Evolutionary conservation across 1,140 invertebrate species (phyloP).

Genomic region (Limonius californicus): DNA sequence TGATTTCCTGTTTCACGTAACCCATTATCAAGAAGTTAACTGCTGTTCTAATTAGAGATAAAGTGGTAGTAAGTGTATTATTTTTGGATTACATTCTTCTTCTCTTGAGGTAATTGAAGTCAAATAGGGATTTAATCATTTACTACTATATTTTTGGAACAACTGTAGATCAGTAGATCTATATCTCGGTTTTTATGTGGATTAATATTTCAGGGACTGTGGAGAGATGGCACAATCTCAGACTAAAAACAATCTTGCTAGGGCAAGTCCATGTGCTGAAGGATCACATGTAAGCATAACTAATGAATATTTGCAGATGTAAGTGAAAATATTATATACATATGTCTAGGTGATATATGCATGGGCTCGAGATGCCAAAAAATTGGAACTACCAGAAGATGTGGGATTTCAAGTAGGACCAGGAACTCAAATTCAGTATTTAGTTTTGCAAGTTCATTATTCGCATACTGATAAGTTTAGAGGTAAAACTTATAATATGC

Average conservation of each 20-base stretch:
- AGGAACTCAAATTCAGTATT: constrained; percentile 68
- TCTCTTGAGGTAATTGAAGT: no score
- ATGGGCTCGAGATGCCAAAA: constrained; percentile 93
- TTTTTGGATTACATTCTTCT: no score
- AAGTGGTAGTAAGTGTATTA: no score
- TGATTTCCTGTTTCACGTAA: no score
- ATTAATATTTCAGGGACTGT: constrained; percentile 78
- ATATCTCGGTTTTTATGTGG: no score
- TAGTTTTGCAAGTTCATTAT: constrained; percentile 94
- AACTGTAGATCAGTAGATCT: no score
- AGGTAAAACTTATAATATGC: constrained; percentile 49
- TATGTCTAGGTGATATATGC: constrained; percentile 83
- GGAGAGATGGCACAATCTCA: constrained; percentile 78
- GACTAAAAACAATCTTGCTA: constrained; percentile 47
- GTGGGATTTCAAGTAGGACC: constrained; percentile 78
- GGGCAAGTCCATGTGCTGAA: constrained; percentile 64
- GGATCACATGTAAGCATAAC: constrained; percentile 66
- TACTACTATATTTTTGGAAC: no score
- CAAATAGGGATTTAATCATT: no score
- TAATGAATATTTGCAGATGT: neutral
- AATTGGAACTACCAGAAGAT: constrained; percentile 76
- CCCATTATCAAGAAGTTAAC: no score
- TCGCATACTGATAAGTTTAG: constrained; percentile 59
- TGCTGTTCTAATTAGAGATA: no score
- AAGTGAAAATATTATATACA: no score